Percentiles rank a stretch among this genome's conserved stretches.
phyloP scores from a whole-genome alignment of 1,140 invertebrate species.

The Drosophila pallidifrons region DNA sequence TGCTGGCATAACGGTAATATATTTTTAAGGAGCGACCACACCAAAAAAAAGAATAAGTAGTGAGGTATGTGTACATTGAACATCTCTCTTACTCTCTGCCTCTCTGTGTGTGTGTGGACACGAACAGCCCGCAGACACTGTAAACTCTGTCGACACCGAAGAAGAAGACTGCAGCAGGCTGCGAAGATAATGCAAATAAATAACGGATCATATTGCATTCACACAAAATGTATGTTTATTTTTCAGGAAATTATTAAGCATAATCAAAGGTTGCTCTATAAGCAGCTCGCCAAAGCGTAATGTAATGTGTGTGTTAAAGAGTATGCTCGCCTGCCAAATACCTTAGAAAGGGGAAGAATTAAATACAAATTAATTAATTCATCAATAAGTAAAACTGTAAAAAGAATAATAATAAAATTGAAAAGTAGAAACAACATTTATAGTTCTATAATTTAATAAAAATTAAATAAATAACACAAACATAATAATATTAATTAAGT shows the following conservation, averaged over 20 bases:
- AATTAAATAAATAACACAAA: too few species aligned
- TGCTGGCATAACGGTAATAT: conserved; percentile 77
- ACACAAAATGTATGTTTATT: conserved; percentile 74
- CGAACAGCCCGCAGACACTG: conserved; percentile 59
- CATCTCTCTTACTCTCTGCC: conserved; percentile 6
- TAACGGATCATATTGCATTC: conserved; percentile 82
- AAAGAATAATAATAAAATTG: too few species aligned
- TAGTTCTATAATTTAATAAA: too few species aligned
- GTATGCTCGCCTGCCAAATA: background rate
- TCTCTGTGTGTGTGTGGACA: background rate
- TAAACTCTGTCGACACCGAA: background rate
- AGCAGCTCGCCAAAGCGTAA: conserved; percentile 30
- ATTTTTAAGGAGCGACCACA: conserved; percentile 34
- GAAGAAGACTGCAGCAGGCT: conserved; percentile 15
- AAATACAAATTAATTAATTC: background rate
- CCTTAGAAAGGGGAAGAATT: background rate
- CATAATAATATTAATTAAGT: too few species aligned
- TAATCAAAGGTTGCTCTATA: conserved; percentile 52
- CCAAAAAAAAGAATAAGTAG: background rate
- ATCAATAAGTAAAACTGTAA: background rate
- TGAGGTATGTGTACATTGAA: conserved; percentile 10
- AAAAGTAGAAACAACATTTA: too few species aligned
- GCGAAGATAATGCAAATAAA: conserved; percentile 64
- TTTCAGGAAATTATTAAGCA: conserved; percentile 69
- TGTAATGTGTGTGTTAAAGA: too few species aligned